Conservation (phyloP, 1,140 invertebrate genomes). For the Zophobas morio region DNA sequence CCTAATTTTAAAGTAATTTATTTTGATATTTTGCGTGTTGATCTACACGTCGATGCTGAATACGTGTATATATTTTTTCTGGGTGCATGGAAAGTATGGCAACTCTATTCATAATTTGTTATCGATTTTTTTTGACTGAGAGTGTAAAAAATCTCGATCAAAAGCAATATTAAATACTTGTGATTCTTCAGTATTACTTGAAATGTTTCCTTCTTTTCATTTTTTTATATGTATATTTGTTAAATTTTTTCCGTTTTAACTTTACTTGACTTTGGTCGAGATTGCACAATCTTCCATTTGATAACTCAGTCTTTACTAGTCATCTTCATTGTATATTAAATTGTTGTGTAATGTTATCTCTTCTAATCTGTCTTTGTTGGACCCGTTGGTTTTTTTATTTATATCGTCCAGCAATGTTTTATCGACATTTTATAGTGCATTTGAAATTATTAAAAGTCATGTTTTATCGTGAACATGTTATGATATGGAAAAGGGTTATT, state of each 20-base stretch:
- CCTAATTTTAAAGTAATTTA: slow-evolving; percentile 57
- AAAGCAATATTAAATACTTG: slow-evolving; percentile 45
- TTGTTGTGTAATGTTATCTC: slow-evolving; percentile 49
- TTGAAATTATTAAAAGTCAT: slow-evolving; percentile 39
- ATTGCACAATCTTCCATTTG: slow-evolving; percentile 56
- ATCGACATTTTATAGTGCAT: slow-evolving; percentile 39
- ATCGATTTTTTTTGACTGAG: slow-evolving; percentile 50
- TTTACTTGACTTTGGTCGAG: slow-evolving; percentile 50
- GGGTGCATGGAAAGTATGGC: slow-evolving; percentile 51
- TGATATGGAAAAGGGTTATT: slow-evolving; percentile 58
- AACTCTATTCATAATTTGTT: slow-evolving; percentile 52
- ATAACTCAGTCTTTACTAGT: slow-evolving; percentile 66
- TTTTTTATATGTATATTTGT: slow-evolving; percentile 26
- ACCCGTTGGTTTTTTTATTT: slow-evolving; percentile 30
- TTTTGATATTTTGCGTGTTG: slow-evolving; percentile 48
- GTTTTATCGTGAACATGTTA: slow-evolving; percentile 48
- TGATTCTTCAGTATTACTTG: slow-evolving; percentile 53
- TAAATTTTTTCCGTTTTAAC: slow-evolving; percentile 32
- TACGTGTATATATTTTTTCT: slow-evolving; percentile 49
- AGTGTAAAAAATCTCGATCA: slow-evolving; percentile 48
- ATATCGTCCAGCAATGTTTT: slow-evolving; percentile 30
- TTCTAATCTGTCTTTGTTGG: slow-evolving; percentile 40
- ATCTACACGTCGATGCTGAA: slow-evolving; percentile 19
- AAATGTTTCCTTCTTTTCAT: slow-evolving; percentile 10
- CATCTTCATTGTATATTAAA: slow-evolving; percentile 65